phyloP scores from a whole-genome alignment of 2,888 invertebrate species.

The Cantharis flavilabris region DNA sequence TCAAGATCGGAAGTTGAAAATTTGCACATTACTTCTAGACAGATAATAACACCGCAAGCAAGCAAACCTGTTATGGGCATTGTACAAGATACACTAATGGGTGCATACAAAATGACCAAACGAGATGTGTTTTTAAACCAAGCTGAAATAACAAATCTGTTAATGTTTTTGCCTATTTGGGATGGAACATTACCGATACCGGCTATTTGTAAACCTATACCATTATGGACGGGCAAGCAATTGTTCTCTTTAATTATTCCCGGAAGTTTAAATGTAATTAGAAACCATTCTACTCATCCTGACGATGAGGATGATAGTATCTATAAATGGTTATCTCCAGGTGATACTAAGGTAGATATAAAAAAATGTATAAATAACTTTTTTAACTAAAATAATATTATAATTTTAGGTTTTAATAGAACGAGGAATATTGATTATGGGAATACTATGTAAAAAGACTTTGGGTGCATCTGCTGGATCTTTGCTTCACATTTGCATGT shows the following conservation, averaged over 20 bases:
- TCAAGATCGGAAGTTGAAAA: slow-evolving; percentile 98
- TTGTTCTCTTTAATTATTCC: slow-evolving; percentile 97
- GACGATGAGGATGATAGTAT: slow-evolving; percentile 99
- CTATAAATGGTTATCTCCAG: slow-evolving; percentile 99
- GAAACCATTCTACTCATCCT: slow-evolving; percentile 98
- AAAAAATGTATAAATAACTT: not conserved
- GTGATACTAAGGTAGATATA: slow-evolving; percentile 87
- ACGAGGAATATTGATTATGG: slow-evolving; percentile 96
- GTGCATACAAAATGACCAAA: slow-evolving; percentile 99
- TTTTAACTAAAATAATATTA: not conserved
- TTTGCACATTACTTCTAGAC: slow-evolving; percentile 91
- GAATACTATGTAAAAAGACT: slow-evolving; percentile 98
- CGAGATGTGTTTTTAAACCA: slow-evolving; percentile 97
- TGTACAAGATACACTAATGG: slow-evolving; percentile 97
- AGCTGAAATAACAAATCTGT: slow-evolving; percentile 97
- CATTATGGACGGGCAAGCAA: slow-evolving; percentile 97
- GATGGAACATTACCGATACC: slow-evolving; percentile 99
- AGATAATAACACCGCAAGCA: slow-evolving; percentile 96
- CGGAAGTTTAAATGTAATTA: slow-evolving; percentile 96
- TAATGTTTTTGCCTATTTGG: slow-evolving; percentile 99
- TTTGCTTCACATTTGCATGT: slow-evolving; percentile 93
- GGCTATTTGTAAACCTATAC: slow-evolving; percentile 93
- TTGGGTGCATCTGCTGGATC: slow-evolving; percentile 96
- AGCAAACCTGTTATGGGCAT: slow-evolving; percentile 99
- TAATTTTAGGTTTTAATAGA: slow-evolving; percentile 82